phyloP scores from a whole-genome alignment of 2,797 vertebrate genomes.

The Helostoma temminkii region DNA sequence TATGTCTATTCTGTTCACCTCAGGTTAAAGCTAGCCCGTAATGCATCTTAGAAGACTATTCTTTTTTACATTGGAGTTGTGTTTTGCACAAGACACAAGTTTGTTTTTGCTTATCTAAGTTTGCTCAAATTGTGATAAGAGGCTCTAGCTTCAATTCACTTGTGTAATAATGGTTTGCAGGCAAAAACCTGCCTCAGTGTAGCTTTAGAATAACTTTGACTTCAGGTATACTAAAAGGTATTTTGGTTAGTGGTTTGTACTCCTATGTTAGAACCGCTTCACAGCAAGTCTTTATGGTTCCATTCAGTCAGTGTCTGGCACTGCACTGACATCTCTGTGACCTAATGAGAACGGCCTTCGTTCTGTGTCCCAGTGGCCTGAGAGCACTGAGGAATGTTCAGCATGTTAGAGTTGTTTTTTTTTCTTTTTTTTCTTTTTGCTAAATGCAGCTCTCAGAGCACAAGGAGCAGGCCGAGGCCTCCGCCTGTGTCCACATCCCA shows the following conservation, averaged over 20 bases:
- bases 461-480: slow-evolving; percentile 17
- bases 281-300: slow-evolving; percentile 14
- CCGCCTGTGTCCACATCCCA: slow-evolving; percentile 30
- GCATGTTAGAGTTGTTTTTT: slow-evolving; percentile 3
- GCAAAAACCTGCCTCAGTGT: not conserved
- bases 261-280: not conserved
- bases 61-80: not conserved
- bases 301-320: slow-evolving; percentile 44
- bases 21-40: not conserved
- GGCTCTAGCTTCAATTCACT: not conserved
- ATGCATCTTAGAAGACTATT: not conserved
- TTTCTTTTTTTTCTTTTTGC: slow-evolving; percentile 4
- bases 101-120: not conserved
- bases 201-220: not conserved
- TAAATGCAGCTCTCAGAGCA: slow-evolving; percentile 31
- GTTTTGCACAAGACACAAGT: not conserved
- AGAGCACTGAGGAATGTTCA: slow-evolving; percentile 45
- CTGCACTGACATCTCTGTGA: slow-evolving; percentile 38
- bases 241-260: not conserved
- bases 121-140: not conserved
- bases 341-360: slow-evolving; percentile 35
- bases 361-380: slow-evolving; percentile 36
- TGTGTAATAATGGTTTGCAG: not conserved
- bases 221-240: not conserved
- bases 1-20: not conserved